Conservation (phyloP, 2,113 vertebrate species). For the Rissa tridactyla region DNA sequence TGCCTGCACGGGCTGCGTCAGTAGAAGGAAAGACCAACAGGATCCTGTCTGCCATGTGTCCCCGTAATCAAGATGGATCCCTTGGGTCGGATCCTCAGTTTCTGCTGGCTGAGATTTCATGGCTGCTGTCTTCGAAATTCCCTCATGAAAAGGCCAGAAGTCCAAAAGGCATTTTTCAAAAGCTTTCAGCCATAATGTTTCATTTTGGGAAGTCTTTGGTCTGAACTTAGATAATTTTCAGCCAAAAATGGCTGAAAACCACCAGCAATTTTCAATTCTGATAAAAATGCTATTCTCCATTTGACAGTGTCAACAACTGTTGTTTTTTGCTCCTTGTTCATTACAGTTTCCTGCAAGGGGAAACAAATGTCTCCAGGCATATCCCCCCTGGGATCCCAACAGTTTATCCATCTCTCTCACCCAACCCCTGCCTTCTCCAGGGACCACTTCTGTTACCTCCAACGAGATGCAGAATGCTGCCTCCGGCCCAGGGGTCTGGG, state of each 20-base stretch:
- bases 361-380: background rate
- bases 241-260: conserved; percentile 17
- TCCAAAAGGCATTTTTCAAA: conserved; percentile 21
- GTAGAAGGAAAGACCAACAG: background rate
- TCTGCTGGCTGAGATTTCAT: background rate
- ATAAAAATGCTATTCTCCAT: background rate
- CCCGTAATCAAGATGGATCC: background rate
- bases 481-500: background rate
- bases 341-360: background rate
- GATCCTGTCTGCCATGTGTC: background rate
- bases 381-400: background rate
- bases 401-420: background rate
- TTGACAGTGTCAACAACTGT: background rate
- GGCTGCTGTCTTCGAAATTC: background rate
- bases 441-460: background rate
- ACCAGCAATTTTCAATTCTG: conserved; percentile 6
- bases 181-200: background rate
- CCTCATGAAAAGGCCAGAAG: background rate
- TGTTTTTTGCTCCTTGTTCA: background rate
- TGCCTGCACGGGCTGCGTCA: background rate
- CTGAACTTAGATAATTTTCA: background rate
- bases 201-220: background rate
- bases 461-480: background rate
- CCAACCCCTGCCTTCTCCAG: background rate
- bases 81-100: background rate